Evolutionary conservation across 2,797 vertebrate genomes (phyloP), one percentile per base, ranked within the genome.

Genomic region (Pseudochromis fuscus): DNA sequence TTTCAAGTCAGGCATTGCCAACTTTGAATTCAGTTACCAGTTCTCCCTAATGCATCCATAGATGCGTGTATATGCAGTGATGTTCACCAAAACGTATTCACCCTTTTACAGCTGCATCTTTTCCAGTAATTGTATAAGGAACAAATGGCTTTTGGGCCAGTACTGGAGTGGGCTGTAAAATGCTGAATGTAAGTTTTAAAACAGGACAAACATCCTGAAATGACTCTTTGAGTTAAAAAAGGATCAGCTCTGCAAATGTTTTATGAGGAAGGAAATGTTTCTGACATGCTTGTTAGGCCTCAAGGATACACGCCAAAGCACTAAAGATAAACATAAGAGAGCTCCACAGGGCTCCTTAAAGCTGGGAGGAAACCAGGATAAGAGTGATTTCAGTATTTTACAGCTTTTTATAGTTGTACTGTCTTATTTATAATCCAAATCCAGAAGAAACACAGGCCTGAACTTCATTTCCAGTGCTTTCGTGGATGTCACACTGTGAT

Each of bases 341-440:
- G 28, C n/a, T 51, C 50, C 52, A 67, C 49, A 3, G 48, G 40
- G 40, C 4, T 67, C 27, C 30, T 52, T 49, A 16, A 65, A 21
- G 37, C 21, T 50, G 3, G 11, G 38, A 21, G 33, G 8, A 30
- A 67, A n/a, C 1, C 18, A 23, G 7, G 35, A 77, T 64, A n/a
- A 77, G 77, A 70, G 52, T 13, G 56, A 56, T 27, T 65, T 40
- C 38, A 57, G 50, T 28, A 42, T 30, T 70, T 65, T 49, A 13
- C 15, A 53, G 42, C 30, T 49, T 67, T 67, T 44, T 31, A 42
- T 58, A 18, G 3, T 23, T 53, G 31, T 24, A 45, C 28, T 62
- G 19, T 5, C 4, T 77, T 59, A 53, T 71, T 44, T 24, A 61
- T 28, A 48, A 53, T 13, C n/a, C 15, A 64, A 51, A 72, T 56